Percentiles rank a stretch among this genome's conserved stretches.
These are phyloP conservation scores for Patella caerulea DNA, from an alignment of 2,888 invertebrate genomes.

Conservation along the genomic window DNA sequence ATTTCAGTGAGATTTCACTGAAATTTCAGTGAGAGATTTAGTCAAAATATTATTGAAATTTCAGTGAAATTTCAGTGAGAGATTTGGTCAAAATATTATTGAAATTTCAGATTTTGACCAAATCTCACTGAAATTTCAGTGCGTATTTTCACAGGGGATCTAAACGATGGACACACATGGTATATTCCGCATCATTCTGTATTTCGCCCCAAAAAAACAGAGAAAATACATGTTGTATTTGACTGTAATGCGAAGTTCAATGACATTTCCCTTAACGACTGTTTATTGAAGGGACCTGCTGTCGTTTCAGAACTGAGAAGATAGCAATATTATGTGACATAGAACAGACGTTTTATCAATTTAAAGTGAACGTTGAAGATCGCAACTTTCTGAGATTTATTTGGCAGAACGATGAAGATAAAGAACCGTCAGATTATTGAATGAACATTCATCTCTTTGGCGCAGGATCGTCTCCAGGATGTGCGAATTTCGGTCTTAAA, in stretches of 20 bases:
- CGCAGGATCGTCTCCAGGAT: constrained; percentile 36
- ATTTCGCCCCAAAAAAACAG: too few relatives aligned
- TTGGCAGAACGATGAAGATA: constrained; percentile 25
- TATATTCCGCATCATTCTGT: too few relatives aligned
- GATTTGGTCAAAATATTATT: too few relatives aligned
- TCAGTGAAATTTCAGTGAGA: too few relatives aligned
- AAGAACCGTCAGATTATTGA: constrained; percentile 25
- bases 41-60: too few relatives aligned
- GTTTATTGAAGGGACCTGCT: constrained; percentile 22
- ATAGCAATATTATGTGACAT: constrained; percentile 34
- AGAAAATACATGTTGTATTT: constrained; percentile 31
- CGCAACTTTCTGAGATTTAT: constrained; percentile 35
- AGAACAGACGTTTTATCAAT: constrained; percentile 34
- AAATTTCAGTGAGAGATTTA: too few relatives aligned
- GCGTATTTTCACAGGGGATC: too few relatives aligned
- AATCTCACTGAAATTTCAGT: too few relatives aligned
- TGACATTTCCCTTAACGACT: constrained; percentile 15
- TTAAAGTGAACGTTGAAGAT: constrained; percentile 19
- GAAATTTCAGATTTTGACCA: too few relatives aligned
- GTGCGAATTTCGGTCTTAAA: constrained; percentile 36
- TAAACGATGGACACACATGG: too few relatives aligned
- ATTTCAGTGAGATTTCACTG: too few relatives aligned
- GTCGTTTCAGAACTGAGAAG: constrained; percentile 29
- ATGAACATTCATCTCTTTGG: constrained; percentile 41
- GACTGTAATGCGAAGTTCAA: constrained; percentile 36